Conservation (phyloP, 1,140 invertebrate species). For the Ips nitidus region DNA sequence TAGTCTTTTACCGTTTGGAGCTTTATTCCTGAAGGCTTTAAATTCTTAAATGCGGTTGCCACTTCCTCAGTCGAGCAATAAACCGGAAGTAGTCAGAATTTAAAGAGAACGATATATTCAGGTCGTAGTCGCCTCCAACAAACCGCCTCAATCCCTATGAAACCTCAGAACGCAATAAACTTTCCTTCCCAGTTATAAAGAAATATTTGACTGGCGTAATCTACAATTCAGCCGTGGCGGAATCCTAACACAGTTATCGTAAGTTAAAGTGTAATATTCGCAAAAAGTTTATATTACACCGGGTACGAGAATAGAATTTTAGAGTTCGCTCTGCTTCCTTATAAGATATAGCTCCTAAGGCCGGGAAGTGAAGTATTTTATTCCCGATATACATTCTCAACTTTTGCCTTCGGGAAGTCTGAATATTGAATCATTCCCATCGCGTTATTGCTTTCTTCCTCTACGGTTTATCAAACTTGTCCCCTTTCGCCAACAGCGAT, state of each 20-base stretch:
- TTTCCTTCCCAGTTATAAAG: conserved; percentile 22
- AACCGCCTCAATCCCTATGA: neutral
- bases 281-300: conserved; percentile 33
- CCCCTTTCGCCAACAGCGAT: conserved; percentile 9
- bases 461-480: conserved; percentile 8
- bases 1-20: too few relatives aligned
- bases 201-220: conserved; percentile 30
- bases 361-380: conserved; percentile 26
- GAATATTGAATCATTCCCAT: conserved; percentile 22
- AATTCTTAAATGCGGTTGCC: too few relatives aligned
- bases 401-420: conserved; percentile 13
- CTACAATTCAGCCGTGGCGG: conserved; percentile 22
- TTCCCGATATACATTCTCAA: conserved; percentile 21
- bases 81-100: too few relatives aligned
- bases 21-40: too few relatives aligned
- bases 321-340: conserved; percentile 17
- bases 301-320: conserved; percentile 29
- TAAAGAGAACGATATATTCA: too few relatives aligned
- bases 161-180: conserved; percentile 17
- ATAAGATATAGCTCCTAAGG: conserved; percentile 26
- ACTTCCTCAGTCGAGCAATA: too few relatives aligned
- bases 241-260: conserved; percentile 32
- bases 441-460: neutral
- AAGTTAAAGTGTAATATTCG: conserved; percentile 34
- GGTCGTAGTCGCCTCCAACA: too few relatives aligned